phyloP scores from a whole-genome alignment of 1,140 invertebrate genomes.

The Neuroterus valhalla region DNA sequence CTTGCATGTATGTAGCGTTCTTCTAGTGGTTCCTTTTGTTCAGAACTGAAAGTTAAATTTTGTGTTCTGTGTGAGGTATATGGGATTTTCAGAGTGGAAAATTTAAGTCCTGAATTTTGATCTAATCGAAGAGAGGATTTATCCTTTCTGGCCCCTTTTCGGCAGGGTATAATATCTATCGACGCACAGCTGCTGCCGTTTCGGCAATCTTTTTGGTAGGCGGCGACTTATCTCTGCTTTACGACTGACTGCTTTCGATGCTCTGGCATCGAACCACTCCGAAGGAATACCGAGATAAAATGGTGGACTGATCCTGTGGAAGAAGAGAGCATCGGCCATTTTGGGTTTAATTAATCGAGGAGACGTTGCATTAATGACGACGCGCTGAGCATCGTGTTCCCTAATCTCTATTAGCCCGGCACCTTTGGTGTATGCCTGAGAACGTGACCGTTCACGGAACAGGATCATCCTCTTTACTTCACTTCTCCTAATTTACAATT shows the following conservation, averaged over 20 bases:
- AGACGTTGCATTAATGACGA: slow-evolving; percentile 42
- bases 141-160: slow-evolving; percentile 56
- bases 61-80: slow-evolving; percentile 2
- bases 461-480: neutral
- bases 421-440: neutral
- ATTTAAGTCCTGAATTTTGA: slow-evolving; percentile 26
- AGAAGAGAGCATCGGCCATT: slow-evolving; percentile 43
- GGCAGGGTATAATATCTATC: slow-evolving; percentile 46
- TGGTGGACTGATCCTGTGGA: slow-evolving; percentile 47
- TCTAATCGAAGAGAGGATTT: slow-evolving; percentile 45
- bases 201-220: slow-evolving; percentile 59
- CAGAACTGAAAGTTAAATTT: too few relatives aligned
- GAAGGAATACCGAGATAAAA: slow-evolving; percentile 54
- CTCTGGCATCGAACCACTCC: slow-evolving; percentile 47
- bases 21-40: too few relatives aligned
- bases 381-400: slow-evolving; percentile 14
- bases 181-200: slow-evolving; percentile 56
- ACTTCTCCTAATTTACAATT: slow-evolving; percentile 21
- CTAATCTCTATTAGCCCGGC: slow-evolving; percentile 23
- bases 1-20: too few relatives aligned
- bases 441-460: neutral
- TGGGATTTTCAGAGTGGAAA: slow-evolving; percentile 8
- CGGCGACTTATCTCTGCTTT: slow-evolving; percentile 60
- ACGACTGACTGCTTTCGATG: slow-evolving; percentile 55
- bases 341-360: slow-evolving; percentile 52